These are phyloP conservation scores for Peromyscus nudipes DNA, from an alignment of 2,797 vertebrate genomes.

Conservation along the genomic window DNA sequence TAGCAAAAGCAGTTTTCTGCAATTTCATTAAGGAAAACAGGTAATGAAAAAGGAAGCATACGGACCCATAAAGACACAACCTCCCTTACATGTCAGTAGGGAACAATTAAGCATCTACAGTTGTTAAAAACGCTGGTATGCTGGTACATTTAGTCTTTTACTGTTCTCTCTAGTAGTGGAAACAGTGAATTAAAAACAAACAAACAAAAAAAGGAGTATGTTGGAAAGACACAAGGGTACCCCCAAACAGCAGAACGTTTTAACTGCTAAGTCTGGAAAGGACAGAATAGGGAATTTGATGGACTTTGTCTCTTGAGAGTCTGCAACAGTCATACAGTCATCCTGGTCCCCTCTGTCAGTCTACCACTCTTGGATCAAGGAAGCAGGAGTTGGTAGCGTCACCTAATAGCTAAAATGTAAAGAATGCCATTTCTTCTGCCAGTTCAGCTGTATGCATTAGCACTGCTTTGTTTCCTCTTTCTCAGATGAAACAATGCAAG, in stretches of 20 bases:
- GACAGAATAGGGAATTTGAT: background rate
- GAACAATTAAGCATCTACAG: background rate
- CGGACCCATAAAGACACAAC: background rate
- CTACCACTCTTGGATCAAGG: background rate
- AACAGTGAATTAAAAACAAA: background rate
- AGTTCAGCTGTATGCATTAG: background rate
- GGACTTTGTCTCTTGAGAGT: background rate
- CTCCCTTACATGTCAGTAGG: background rate
- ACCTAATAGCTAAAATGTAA: background rate
- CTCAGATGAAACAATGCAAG: background rate
- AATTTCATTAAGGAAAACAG: slow-evolving; percentile 42
- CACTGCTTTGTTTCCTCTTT: background rate
- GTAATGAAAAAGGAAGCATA: slow-evolving; percentile 40
- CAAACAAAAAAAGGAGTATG: background rate
- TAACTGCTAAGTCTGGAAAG: background rate
- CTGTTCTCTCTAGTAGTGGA: slow-evolving; percentile 6
- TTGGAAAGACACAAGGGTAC: background rate
- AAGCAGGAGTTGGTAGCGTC: background rate
- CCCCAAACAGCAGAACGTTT: background rate
- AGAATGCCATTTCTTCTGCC: background rate
- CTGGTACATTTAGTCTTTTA: background rate
- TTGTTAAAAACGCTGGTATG: background rate
- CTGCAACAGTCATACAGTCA: background rate
- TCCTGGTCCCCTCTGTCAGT: background rate
- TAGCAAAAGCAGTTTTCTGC: slow-evolving; percentile 55